Percentiles rank a stretch among this genome's conserved stretches.
phyloP scores from a whole-genome alignment of 2,113 vertebrate species.

The Ia io region DNA sequence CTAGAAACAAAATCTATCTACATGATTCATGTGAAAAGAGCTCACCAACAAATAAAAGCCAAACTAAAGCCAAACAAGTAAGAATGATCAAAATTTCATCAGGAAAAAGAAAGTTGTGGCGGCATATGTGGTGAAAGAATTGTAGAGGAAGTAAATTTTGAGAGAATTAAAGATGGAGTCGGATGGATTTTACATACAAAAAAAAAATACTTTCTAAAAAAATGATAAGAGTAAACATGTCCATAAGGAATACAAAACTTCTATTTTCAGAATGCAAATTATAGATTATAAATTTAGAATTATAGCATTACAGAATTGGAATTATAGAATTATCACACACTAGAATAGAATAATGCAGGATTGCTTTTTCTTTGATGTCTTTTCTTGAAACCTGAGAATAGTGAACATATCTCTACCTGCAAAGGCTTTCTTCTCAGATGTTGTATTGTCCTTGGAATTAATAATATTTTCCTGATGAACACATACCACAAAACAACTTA shows the following conservation, averaged over 20 bases:
- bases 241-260: not conserved
- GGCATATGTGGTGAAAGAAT: not conserved
- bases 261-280: conserved; percentile 7
- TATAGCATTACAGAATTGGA: not conserved
- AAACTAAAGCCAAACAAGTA: conserved; percentile 12
- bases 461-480: conserved; percentile 9
- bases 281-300: not conserved
- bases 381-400: conserved; percentile 24
- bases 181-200: not conserved
- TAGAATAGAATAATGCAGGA: not conserved
- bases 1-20: not conserved
- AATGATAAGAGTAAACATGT: not conserved
- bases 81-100: not conserved
- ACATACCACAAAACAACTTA: not conserved
- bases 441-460: not conserved
- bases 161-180: not conserved
- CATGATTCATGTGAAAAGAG: not conserved
- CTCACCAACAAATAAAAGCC: not conserved
- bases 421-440: conserved; percentile 42
- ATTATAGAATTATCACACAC: not conserved
- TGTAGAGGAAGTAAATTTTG: not conserved
- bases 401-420: not conserved
- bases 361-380: not conserved
- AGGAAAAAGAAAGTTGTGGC: not conserved
- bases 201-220: not conserved